Evolutionary conservation across 64 coral and sea anemone species (phyloP).

Genomic region (Montipora efflorescens): DNA sequence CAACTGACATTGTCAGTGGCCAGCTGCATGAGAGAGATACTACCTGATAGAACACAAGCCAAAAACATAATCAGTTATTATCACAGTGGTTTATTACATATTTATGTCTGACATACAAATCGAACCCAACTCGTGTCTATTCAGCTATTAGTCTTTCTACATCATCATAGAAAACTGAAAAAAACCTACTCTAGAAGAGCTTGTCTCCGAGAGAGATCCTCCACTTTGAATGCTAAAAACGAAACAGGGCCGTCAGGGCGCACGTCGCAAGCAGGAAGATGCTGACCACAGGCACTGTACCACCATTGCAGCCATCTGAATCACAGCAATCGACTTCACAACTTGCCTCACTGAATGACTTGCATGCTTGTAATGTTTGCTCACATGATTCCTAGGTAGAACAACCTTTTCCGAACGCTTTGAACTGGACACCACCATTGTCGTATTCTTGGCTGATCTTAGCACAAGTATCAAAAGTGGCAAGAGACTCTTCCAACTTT

Average conservation of each 20-base stretch:
- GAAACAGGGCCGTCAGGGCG: background rate
- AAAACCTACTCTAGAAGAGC: no score
- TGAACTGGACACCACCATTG: background rate
- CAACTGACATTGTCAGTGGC: no score
- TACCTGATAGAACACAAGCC: no score
- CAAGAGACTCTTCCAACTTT: background rate
- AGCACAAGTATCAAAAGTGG: background rate
- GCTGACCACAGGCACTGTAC: background rate
- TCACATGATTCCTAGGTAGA: background rate
- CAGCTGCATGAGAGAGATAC: no score
- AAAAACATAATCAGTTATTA: no score
- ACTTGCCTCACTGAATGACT: background rate
- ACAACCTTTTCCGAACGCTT: background rate
- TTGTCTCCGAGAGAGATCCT: no score
- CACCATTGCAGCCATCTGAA: background rate
- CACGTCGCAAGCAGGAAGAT: background rate
- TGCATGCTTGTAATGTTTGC: background rate
- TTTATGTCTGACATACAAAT: no score
- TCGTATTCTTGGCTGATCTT: background rate
- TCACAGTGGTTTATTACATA: no score
- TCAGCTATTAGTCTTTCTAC: no score
- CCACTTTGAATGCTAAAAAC: no score
- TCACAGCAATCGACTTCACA: background rate
- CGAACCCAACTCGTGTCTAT: no score
- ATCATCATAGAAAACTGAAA: no score